Evolutionary conservation across 2,113 vertebrate species (phyloP).

Genomic region (Coracopsis vasa): DNA sequence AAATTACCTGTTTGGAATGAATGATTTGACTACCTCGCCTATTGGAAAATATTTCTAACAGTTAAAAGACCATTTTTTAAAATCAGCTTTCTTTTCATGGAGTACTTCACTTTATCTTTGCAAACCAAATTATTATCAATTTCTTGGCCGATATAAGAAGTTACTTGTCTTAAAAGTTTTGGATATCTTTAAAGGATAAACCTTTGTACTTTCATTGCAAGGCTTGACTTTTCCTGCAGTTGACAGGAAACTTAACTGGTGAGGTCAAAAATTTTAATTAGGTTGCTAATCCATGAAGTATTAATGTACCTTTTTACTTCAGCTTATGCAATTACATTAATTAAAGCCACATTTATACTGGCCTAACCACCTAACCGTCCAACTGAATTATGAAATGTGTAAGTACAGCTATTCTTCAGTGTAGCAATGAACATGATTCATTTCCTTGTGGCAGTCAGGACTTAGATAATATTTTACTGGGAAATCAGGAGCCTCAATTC

Average conservation of each 20-base stretch:
- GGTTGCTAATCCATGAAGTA: neutral
- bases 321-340: conserved; percentile 29
- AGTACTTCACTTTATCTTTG: neutral
- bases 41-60: neutral
- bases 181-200: neutral
- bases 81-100: neutral
- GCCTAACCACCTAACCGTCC: neutral
- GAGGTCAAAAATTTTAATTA: conserved; percentile 39
- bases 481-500: neutral
- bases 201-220: neutral
- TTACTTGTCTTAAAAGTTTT: neutral
- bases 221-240: neutral
- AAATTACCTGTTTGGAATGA: neutral
- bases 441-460: neutral
- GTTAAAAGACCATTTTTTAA: neutral
- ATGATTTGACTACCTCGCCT: neutral
- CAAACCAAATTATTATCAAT: neutral
- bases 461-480: neutral
- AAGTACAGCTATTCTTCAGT: neutral
- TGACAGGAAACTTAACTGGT: neutral
- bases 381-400: neutral
- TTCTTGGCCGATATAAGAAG: neutral
- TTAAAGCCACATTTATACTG: neutral
- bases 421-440: neutral
- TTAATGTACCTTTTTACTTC: neutral